Conservation (phyloP, 2,797 vertebrate genomes). For the Spatula versicolor region DNA sequence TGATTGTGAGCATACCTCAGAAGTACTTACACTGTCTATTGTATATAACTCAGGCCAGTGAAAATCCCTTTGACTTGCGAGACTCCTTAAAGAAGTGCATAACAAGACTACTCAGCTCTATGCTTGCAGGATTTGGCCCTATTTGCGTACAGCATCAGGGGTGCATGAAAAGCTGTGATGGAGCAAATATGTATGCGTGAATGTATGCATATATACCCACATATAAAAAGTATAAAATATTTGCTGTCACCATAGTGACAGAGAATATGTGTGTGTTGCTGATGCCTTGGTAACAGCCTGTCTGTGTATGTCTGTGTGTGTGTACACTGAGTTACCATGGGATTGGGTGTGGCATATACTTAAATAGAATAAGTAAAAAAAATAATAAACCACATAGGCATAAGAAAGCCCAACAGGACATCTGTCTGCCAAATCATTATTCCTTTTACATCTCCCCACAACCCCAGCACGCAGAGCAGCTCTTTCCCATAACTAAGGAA, state of each 20-base stretch:
- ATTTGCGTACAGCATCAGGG: rapidly evolving
- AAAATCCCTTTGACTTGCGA: not conserved
- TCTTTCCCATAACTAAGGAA: not conserved
- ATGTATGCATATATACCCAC: not conserved
- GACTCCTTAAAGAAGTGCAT: not conserved
- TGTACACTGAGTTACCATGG: not conserved
- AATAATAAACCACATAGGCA: not conserved
- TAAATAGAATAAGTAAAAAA: not conserved
- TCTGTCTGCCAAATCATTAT: not conserved
- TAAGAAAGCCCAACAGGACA: not conserved
- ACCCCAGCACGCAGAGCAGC: not conserved
- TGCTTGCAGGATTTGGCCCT: not conserved
- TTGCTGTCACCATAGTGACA: not conserved
- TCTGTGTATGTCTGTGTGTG: not conserved
- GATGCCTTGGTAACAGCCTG: not conserved
- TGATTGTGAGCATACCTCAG: not conserved
- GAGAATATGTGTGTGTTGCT: not conserved
- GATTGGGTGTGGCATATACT: not conserved
- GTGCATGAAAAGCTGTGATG: not conserved
- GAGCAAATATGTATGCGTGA: not conserved
- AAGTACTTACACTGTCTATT: not conserved
- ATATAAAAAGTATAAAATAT: not conserved
- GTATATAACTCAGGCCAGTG: not conserved
- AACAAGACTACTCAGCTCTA: not conserved
- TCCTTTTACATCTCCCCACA: not conserved